These are phyloP conservation scores for Macroglossus sobrinus DNA, from an alignment of 2,113 vertebrate species.

Conservation along the genomic window DNA sequence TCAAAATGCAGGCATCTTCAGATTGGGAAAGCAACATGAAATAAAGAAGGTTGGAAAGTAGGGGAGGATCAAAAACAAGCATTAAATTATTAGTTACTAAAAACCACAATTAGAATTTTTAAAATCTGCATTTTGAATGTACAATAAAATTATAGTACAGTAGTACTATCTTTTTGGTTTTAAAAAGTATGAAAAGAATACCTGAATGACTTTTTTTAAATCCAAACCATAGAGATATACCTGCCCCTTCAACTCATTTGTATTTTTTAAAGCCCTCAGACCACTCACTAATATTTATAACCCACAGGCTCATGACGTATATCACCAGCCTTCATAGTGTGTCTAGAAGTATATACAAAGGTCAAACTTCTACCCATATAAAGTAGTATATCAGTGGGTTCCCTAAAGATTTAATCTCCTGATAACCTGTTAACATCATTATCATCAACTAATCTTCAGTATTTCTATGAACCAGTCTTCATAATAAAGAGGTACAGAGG, in stretches of 20 bases:
- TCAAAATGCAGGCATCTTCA: conserved; percentile 45
- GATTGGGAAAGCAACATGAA: neutral
- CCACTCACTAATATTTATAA: conserved; percentile 1
- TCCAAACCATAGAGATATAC: neutral
- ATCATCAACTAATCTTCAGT: neutral
- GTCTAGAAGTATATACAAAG: neutral
- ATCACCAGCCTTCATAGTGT: neutral
- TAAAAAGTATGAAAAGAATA: conserved; percentile 34
- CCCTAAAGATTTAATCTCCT: neutral
- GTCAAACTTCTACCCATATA: neutral
- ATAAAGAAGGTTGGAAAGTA: conserved; percentile 28
- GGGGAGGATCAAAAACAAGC: conserved; percentile 20
- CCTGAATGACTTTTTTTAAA: conserved; percentile 18
- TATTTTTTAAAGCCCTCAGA: conserved; percentile 16
- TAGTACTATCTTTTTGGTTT: conserved; percentile 15
- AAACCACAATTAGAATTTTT: conserved; percentile 48
- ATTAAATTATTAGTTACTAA: conserved; percentile 52
- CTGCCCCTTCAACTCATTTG: neutral
- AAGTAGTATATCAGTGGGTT: neutral
- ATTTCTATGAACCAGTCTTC: neutral
- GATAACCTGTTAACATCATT: neutral
- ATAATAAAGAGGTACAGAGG: neutral
- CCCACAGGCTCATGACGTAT: neutral
- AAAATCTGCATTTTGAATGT: conserved; percentile 40
- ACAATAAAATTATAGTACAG: conserved; percentile 34